These are phyloP conservation scores for Autographa pulchrina DNA, from an alignment of 2,888 invertebrate genomes.

Conservation along the genomic window DNA sequence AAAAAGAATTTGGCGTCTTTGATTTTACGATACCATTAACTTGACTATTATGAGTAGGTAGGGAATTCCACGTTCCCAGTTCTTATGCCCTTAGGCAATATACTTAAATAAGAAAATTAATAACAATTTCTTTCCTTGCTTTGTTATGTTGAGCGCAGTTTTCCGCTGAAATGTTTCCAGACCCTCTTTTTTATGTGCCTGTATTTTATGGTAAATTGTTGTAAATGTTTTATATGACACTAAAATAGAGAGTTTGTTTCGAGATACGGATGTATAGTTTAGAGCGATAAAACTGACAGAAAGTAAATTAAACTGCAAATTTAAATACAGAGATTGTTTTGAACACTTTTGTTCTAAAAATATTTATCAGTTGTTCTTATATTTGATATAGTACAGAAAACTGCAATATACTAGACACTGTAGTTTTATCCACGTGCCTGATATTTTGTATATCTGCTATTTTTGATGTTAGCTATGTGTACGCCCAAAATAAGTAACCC, in stretches of 20 bases:
- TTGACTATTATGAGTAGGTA: constrained; percentile 39
- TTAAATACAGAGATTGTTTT: constrained; percentile 37
- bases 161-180: constrained; percentile 28
- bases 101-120: constrained; percentile 49
- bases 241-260: constrained; percentile 33
- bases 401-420: not conserved
- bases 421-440: not conserved
- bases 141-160: constrained; percentile 32
- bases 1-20: constrained; percentile 38
- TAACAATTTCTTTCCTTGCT: constrained; percentile 38
- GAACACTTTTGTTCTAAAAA: constrained; percentile 15
- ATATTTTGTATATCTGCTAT: too few relatives aligned
- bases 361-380: not conserved
- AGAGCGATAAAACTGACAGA: constrained; percentile 44
- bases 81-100: constrained; percentile 31
- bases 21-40: constrained; percentile 48
- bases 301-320: constrained; percentile 29
- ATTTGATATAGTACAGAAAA: not conserved
- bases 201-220: constrained; percentile 54
- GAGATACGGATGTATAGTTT: constrained; percentile 39
- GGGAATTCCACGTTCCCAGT: constrained; percentile 21
- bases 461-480: too few relatives aligned
- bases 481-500: too few relatives aligned
- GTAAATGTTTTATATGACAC: constrained; percentile 45
- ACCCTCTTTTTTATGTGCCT: constrained; percentile 39